Evolutionary conservation across 2,888 invertebrate species (phyloP).

Genomic region (Synanthedon andrenaeformis): DNA sequence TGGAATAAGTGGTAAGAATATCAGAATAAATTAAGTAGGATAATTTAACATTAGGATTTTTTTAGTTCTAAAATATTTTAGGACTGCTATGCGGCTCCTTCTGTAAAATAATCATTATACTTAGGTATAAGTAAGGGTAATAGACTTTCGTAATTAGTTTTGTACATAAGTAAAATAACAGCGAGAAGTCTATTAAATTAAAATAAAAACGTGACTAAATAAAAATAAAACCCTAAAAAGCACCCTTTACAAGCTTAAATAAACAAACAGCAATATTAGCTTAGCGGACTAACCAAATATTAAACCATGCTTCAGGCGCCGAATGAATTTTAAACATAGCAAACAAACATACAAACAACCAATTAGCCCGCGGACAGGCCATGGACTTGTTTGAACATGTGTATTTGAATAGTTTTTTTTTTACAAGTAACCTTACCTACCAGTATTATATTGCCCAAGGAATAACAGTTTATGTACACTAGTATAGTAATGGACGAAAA

Average conservation of each 20-base stretch:
- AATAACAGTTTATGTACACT: too few relatives aligned
- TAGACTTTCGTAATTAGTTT: too few relatives aligned
- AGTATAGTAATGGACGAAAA: too few relatives aligned
- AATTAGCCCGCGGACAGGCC: slow-evolving; percentile 50
- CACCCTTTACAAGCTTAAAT: slow-evolving; percentile 5
- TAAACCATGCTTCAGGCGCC: slow-evolving; percentile 24
- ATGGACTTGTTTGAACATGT: slow-evolving; percentile 13
- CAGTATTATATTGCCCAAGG: too few relatives aligned
- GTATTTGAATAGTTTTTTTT: slow-evolving; percentile 19
- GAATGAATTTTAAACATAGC: slow-evolving; percentile 45
- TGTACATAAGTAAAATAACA: too few relatives aligned
- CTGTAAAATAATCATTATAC: too few relatives aligned
- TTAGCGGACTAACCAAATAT: slow-evolving; percentile 44
- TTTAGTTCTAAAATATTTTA: too few relatives aligned
- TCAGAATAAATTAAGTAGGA: too few relatives aligned
- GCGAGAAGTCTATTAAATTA: background rate
- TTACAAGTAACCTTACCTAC: slow-evolving; percentile 1
- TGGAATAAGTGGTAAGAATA: too few relatives aligned
- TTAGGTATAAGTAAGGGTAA: too few relatives aligned
- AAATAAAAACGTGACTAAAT: background rate
- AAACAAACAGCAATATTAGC: slow-evolving; percentile 41
- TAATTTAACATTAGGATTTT: too few relatives aligned
- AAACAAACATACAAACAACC: slow-evolving; percentile 37
- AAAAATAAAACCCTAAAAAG: background rate
- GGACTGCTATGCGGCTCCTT: too few relatives aligned